phyloP scores from a whole-genome alignment of 2,797 vertebrate species.

The Eulemur mongoz region DNA sequence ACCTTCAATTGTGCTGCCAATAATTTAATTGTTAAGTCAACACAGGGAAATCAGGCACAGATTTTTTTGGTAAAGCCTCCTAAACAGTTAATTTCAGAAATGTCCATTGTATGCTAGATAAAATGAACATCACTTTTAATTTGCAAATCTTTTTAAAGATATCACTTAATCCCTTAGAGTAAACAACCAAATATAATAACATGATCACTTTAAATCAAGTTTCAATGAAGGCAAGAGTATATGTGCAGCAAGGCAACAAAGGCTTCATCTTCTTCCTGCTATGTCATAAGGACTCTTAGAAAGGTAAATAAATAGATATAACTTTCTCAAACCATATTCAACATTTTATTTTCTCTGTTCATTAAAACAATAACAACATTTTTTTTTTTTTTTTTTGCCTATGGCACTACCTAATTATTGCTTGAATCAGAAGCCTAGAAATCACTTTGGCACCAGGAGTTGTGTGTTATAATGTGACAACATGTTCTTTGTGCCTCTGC shows the following conservation, averaged over 20 bases:
- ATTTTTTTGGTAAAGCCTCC: neutral
- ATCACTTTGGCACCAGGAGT: neutral
- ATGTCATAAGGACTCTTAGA: neutral
- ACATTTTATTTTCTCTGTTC: neutral
- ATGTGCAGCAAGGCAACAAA: neutral
- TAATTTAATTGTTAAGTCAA: neutral
- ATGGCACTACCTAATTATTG: neutral
- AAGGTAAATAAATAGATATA: conserved; percentile 5
- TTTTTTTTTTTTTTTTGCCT: neutral
- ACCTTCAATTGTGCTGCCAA: neutral
- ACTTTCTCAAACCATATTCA: conserved; percentile 12
- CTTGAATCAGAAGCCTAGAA: conserved; percentile 25
- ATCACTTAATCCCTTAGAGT: neutral
- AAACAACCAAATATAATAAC: neutral
- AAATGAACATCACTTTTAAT: neutral
- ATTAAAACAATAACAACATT: neutral
- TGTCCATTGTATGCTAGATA: neutral
- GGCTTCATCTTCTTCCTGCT: neutral
- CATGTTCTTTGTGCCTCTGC: neutral
- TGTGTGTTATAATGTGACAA: neutral
- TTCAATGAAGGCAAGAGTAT: neutral
- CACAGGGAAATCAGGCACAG: neutral
- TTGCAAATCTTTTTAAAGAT: conserved; percentile 24
- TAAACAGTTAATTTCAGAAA: conserved; percentile 18
- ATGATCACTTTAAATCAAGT: neutral